Evolutionary conservation across 2,113 vertebrate species (phyloP).

Genomic region (Chionis minor): DNA sequence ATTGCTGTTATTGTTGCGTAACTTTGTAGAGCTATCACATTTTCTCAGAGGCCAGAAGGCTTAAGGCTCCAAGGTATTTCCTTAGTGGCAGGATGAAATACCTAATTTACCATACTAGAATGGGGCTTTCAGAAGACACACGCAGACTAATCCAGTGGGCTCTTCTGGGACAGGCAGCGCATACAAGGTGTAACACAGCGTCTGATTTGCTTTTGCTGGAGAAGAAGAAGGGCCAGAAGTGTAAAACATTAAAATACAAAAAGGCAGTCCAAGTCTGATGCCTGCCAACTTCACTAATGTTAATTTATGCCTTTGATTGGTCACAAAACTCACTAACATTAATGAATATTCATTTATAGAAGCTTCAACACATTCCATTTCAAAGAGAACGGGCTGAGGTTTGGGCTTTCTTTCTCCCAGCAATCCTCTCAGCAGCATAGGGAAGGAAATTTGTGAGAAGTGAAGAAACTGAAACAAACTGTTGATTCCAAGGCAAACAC

Average conservation of each 20-base stretch:
- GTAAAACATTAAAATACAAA: not conserved
- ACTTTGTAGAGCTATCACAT: not conserved
- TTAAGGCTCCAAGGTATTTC: not conserved
- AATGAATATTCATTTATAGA: slow-evolving; percentile 41
- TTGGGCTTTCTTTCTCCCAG: not conserved
- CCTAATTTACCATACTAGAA: not conserved
- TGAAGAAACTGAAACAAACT: not conserved
- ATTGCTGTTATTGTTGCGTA: not conserved
- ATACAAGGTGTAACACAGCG: not conserved
- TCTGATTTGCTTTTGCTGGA: not conserved
- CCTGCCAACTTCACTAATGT: slow-evolving; percentile 18
- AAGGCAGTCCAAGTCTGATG: not conserved
- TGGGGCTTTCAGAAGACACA: not conserved
- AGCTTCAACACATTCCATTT: not conserved
- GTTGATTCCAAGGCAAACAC: not conserved
- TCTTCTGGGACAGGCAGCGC: not conserved
- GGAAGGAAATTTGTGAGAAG: not conserved
- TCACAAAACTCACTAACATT: not conserved
- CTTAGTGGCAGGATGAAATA: not conserved
- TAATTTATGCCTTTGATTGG: slow-evolving; percentile 55
- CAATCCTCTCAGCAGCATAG: not conserved
- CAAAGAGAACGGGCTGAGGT: slow-evolving; percentile 1
- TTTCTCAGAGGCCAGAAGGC: not conserved
- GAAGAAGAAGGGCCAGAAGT: not conserved
- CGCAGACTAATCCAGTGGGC: rapidly evolving